Conservation (phyloP, 1,140 invertebrate species). For the Orussus abietinus region DNA sequence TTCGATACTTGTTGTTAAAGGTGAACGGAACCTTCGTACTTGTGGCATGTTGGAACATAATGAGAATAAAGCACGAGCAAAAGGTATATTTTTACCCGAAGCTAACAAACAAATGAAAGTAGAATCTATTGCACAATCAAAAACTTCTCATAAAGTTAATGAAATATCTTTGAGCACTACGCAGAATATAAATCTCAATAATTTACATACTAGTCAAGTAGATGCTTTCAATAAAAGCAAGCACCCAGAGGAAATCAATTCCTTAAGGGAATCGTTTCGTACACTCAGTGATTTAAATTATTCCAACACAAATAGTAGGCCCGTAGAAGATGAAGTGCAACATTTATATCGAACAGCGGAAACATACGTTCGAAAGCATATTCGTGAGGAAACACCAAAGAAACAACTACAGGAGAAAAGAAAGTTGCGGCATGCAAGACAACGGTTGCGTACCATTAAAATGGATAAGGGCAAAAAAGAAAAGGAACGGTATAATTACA, state of each 20-base stretch:
- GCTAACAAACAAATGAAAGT: slow-evolving; percentile 66
- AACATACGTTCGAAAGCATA: slow-evolving; percentile 18
- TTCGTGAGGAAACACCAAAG: neutral
- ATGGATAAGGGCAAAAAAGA: slow-evolving; percentile 16
- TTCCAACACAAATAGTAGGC: too few relatives aligned
- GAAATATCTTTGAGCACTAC: too few relatives aligned
- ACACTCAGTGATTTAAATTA: too few relatives aligned
- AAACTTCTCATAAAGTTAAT: slow-evolving; percentile 9
- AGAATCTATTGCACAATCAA: slow-evolving; percentile 57
- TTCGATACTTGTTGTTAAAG: slow-evolving; percentile 74
- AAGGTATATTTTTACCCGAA: slow-evolving; percentile 45
- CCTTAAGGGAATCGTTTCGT: too few relatives aligned
- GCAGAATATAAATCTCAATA: too few relatives aligned
- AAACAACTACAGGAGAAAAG: slow-evolving; percentile 16
- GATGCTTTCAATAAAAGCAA: too few relatives aligned
- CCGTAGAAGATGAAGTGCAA: slow-evolving; percentile 13
- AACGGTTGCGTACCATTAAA: neutral
- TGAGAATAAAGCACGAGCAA: slow-evolving; percentile 58
- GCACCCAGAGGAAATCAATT: too few relatives aligned
- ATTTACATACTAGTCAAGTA: too few relatives aligned
- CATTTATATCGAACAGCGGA: slow-evolving; percentile 12
- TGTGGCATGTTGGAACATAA: slow-evolving; percentile 72
- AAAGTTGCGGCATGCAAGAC: slow-evolving; percentile 29
- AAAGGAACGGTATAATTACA: slow-evolving; percentile 22
- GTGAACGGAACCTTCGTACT: slow-evolving; percentile 68